These are phyloP conservation scores for Platalea minor DNA, from an alignment of 2,797 vertebrate genomes.

Conservation along the genomic window DNA sequence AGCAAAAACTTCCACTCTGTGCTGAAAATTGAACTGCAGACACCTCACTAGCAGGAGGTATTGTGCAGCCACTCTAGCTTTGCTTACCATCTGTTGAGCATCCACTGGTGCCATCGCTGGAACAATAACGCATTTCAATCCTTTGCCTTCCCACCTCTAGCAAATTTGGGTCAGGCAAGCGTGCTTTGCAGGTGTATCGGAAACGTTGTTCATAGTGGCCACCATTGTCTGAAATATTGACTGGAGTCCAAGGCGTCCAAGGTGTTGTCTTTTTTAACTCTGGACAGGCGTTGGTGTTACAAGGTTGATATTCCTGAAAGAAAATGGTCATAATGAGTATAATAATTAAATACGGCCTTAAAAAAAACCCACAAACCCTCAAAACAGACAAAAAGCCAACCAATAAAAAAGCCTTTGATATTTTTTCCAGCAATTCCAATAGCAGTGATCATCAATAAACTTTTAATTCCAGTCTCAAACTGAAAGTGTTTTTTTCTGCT, in stretches of 20 bases:
- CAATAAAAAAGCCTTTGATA: not conserved
- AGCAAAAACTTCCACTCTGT: not conserved
- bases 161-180: constrained; percentile 85
- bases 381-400: not conserved
- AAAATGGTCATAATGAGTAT: not conserved
- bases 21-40: not conserved
- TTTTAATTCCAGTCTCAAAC: not conserved
- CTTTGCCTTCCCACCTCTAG: constrained; percentile 93
- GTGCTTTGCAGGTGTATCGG: constrained; percentile 95
- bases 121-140: constrained; percentile 98
- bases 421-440: not conserved
- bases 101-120: constrained; percentile 91
- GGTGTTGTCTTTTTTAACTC: constrained; percentile 97
- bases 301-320: constrained; percentile 91
- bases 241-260: constrained; percentile 96
- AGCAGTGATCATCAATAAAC: not conserved
- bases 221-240: constrained; percentile 96
- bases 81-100: constrained; percentile 93
- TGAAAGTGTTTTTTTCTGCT: not conserved
- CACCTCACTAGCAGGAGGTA: not conserved
- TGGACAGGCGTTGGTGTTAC: constrained; percentile 89
- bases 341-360: not conserved
- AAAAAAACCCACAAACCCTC: not conserved
- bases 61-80: rapidly evolving
- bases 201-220: constrained; percentile 97